Evolutionary conservation across 2,797 vertebrate species (phyloP), one percentile per base, ranked within the genome.

Genomic region (Danionella dracula): DNA sequence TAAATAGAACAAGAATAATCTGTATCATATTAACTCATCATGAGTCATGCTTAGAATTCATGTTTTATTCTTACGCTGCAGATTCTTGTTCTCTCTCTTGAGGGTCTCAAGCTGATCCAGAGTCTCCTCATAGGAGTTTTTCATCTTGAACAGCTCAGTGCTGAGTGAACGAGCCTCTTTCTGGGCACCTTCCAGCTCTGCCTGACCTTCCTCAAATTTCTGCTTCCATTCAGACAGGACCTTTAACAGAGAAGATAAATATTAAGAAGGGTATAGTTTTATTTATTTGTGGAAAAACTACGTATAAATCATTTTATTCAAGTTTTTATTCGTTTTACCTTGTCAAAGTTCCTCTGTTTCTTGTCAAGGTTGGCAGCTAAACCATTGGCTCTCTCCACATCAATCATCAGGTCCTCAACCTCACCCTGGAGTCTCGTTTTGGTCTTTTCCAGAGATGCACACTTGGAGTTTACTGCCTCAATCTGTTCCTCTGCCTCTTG

Each of bases 131-230:
- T 92, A 93, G 1, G 90, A 89, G 51, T 93, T 93, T 83, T 93
- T 93, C 86, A 93, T 90, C 80, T 94, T 94, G 79, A 94, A 93
- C 19, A 92, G 80, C 61, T 93, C 92, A 8, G 92, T 93, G 72
- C 92, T 79, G 11, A 93, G 84, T 57, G 88, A 83, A 4, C 89
- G 88, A 10, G 90, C 83, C 73, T 93, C 92, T 72, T 92, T 93
- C 83, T 90, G 91, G 4, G 90, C 82, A 65, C 89, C 88, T 50
- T 93, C 92, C 40, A 93, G 85, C 72, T 93, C 92, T 71, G 91
- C 82, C 75, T 92, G 92, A 1, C 87, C 86, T 70, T 93, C 91
- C 50, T 93, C 91, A 34, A 83, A 90, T 69, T 94, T 94, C 71
- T 93, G 90, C 55, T 92, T 93, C 92, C 92, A 92, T 56, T 93